phyloP scores from a whole-genome alignment of 2,888 invertebrate species.

The Cheilosia vernalis region DNA sequence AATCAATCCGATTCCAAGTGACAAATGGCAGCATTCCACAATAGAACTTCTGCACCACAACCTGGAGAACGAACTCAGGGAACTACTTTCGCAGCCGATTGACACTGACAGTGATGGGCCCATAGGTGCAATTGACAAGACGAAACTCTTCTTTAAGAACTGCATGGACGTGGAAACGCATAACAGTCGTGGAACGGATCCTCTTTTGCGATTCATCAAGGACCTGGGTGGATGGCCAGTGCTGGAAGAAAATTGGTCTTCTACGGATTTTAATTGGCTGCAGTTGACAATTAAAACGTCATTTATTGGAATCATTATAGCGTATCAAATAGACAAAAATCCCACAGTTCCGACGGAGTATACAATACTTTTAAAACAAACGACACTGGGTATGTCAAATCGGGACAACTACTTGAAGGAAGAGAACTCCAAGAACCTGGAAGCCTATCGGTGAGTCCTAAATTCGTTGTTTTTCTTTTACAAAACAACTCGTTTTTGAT shows the following conservation, averaged over 20 bases:
- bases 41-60: slow-evolving; percentile 34
- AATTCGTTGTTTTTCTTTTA: no score
- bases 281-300: slow-evolving; percentile 44
- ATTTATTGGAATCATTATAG: slow-evolving; percentile 29
- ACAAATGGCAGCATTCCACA: slow-evolving; percentile 47
- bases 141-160: slow-evolving; percentile 55
- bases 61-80: slow-evolving; percentile 33
- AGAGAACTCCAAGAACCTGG: slow-evolving; percentile 49
- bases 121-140: slow-evolving; percentile 62
- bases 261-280: slow-evolving; percentile 60
- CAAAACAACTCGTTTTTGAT: no score
- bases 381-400: slow-evolving; percentile 56
- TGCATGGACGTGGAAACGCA: slow-evolving; percentile 46
- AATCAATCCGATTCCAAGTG: slow-evolving; percentile 64
- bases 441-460: slow-evolving; percentile 61
- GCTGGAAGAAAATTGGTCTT: slow-evolving; percentile 56
- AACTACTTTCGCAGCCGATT: slow-evolving; percentile 41
- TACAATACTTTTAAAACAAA: slow-evolving; percentile 47
- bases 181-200: slow-evolving; percentile 29
- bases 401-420: slow-evolving; percentile 61
- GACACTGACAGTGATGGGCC: background rate
- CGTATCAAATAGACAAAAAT: slow-evolving; percentile 43
- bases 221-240: slow-evolving; percentile 70
- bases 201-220: slow-evolving; percentile 54
- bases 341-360: slow-evolving; percentile 33